phyloP scores from a whole-genome alignment of 30 jellyfish, hydroid and myxozoan species.

The Morbakka virulenta region DNA sequence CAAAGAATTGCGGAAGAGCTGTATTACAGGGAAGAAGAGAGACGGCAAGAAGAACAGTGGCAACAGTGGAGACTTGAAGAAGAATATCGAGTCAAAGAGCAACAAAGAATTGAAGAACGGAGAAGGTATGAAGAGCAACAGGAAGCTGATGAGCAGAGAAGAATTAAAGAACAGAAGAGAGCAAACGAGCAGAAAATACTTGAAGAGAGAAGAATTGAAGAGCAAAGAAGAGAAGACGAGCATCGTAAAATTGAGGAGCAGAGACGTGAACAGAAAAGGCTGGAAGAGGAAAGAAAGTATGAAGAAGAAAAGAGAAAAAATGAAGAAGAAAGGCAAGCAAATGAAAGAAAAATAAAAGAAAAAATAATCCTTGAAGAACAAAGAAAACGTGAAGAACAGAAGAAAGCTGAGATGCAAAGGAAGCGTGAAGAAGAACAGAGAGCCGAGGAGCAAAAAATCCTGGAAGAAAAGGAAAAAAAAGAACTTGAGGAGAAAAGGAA shows the following conservation, averaged over 20 bases:
- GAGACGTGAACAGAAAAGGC: constrained; percentile 24
- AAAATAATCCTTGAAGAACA: neutral
- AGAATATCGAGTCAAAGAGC: neutral
- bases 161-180: neutral
- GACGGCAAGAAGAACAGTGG: neutral
- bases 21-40: neutral
- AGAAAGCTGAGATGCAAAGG: neutral
- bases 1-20: constrained; percentile 21
- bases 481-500: neutral
- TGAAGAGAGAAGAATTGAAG: neutral
- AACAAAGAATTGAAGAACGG: constrained; percentile 9
- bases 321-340: constrained; percentile 1
- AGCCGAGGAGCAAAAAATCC: constrained; percentile 25
- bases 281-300: constrained; percentile 34
- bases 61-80: neutral
- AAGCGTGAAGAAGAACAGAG: constrained; percentile 18
- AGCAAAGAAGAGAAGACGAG: constrained; percentile 7
- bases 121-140: constrained; percentile 4
- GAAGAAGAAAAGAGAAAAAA: constrained; percentile 10
- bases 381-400: neutral
- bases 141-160: neutral
- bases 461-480: constrained; percentile 4
- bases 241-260: constrained; percentile 44
- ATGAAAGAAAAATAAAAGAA: constrained; percentile 1
- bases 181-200: constrained; percentile 7